These are phyloP conservation scores for Sarcophaga variegata DNA, from an alignment of 2,888 invertebrate genomes.

Conservation along the genomic window DNA sequence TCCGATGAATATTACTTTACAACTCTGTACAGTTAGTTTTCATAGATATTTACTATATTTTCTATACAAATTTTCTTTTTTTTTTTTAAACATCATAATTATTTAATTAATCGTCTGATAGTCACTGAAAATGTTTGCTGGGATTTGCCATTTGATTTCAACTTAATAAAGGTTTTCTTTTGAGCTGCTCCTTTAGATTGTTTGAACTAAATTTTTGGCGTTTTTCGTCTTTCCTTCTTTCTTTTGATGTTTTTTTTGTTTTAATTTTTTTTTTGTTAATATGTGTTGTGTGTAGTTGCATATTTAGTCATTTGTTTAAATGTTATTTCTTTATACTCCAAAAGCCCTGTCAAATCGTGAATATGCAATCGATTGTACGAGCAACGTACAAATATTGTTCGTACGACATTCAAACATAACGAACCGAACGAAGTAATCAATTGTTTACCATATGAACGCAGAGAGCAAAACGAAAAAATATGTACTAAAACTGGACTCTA, in stretches of 20 bases:
- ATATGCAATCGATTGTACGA: constrained; percentile 38
- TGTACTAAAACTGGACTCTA: background rate
- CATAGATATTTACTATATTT: no score
- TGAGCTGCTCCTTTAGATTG: background rate
- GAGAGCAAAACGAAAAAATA: background rate
- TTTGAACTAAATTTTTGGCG: background rate
- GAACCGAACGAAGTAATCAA: constrained; percentile 68
- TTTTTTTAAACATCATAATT: no score
- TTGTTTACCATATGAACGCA: constrained; percentile 76
- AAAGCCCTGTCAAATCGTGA: constrained; percentile 72
- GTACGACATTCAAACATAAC: background rate
- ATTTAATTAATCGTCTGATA: background rate
- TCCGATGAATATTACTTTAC: no score
- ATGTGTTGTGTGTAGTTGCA: background rate
- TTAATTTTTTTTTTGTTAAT: background rate
- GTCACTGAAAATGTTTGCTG: background rate
- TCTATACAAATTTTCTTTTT: no score
- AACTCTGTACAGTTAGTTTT: no score
- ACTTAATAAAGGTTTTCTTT: background rate
- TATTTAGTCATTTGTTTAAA: constrained; percentile 18
- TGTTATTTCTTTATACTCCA: constrained; percentile 11
- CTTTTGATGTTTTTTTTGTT: no score
- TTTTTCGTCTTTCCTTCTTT: no score
- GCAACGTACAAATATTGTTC: constrained; percentile 35
- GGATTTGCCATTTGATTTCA: background rate